Evolutionary conservation across 2,113 vertebrate species (phyloP), one percentile per base, ranked within the genome.

Genomic region (Cheirogaleus medius): DNA sequence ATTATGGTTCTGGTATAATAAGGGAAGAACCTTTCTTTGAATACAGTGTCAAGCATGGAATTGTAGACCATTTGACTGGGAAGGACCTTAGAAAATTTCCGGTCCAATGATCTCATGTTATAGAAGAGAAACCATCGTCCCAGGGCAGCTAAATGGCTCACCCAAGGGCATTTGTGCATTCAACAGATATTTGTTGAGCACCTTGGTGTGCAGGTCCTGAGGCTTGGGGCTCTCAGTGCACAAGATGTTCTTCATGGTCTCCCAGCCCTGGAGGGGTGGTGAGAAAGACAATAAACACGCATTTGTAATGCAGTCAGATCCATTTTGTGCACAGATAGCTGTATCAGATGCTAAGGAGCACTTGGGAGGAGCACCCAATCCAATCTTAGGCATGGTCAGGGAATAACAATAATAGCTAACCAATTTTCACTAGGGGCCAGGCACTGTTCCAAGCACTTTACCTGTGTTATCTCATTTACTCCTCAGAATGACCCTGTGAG

Each of bases 21-120:
- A 96, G 63, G 39, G 32, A 83, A 92, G 64, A 93, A 58, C 13
- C 58, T 95, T 88, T 87, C 87, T 88, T 73, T 47, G 34, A 47
- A 71, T 39, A 85, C 52, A 76, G 34, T 52, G 71, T 97, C 85
- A 92, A 49, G 64, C 47, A 66, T 87, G 87, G 94, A 87, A 97
- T 68, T 60, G 29, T 25, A 94, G 63, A 80, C 12, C 20, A 20
- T 80, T 95, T 95, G 95, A 97, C 87, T 69, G 21, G 56, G 90
- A 95, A 95, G 92, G 76, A 92, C 74, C 56, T 86, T 71, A 56
- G 83, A 91, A 91, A 94, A 95, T 81, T 95, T 96, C 52, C 27
- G 58, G 83, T 91, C 68, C 37, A 32, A 13, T 47, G 69, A 95
- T 87, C 64, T 89, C 32, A 82, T 68, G 52, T 85, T 58, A 76